Evolutionary conservation across 2,797 vertebrate species (phyloP), one percentile per base, ranked within the genome.

Genomic region (Rhadinocentrus ornatus): DNA sequence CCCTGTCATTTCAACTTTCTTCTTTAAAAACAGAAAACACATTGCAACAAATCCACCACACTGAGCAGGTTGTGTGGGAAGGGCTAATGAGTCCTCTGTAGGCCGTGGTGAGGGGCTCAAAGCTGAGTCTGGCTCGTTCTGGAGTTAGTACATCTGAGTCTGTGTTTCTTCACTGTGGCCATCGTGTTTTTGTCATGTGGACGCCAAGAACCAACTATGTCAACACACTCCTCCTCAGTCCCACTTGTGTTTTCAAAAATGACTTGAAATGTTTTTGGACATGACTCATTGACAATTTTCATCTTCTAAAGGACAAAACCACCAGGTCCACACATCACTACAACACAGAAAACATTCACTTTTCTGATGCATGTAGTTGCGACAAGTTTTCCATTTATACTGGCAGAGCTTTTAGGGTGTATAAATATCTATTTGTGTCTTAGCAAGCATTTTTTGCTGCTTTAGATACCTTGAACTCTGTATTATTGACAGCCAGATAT

Each of bases 91-190:
- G 44, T 31, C 27, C 61, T 32, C 24, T 48, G 11, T 31, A 62
- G 61, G 31, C 60, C 39, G n/a, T 27, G 18, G 12, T 31, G 41
- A 32, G 41, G 39, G 13, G 52, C 24, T 27, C 4, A 27, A 15
- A 26, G 50, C 11, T 6, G 12, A 53, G 39, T 31, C 26, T 18
- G 22, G 22, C 24, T 6, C 16, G 6, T 16, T 35, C 24, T 26
- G 37, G 22, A 27, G 24, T 37, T 24, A 41, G 8, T 27, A 60
- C 41, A 18, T 41, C 35, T 9, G 24, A 15, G 24, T 24, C 24
- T 27, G 15, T 60, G 13, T 16, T 48, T 62, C n/a, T 62, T 32
- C 11, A 62, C 44, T 50, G 61, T 50, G 61, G 29, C 44, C 27
- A 18, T 31, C 12, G 20, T 9, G 26, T 48, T 62, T 62, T 4